Base-by-base conservation (phyloP, 2,113 vertebrate species). In the Brachirus orientalis region DNA sequence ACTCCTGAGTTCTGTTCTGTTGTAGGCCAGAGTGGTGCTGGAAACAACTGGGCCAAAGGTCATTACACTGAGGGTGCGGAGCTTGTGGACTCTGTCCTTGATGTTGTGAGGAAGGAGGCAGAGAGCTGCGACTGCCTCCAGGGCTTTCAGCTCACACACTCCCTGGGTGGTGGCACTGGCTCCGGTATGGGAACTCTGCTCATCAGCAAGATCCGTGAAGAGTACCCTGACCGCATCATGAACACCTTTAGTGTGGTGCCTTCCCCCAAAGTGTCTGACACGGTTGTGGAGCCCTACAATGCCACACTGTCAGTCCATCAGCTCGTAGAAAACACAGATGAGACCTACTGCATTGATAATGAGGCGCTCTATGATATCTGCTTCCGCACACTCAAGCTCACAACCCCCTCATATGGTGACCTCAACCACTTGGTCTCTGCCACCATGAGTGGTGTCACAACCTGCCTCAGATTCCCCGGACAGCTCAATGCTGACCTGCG, bases 141-240 rank as follows among this genome's bases (percentile, higher is more conserved):
- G 80, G 94, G 94, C 65, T 94, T 94, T 77, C 94, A 94, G 91
- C 93, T 94, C 60, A 94, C 94, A 17, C 94, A 94, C 87, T 94
- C 94, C 2, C 79, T 94, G 3, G 94, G 94, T 17, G 94, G 94
- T 0, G 94, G 94, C 8, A 94, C 94, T 0, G 94, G 94, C 22
- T 94, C 94, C 0, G 93, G 94, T 0, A 94, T 94, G 94, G 94
- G 94, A 37, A 94, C 94, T 3, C 86, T 94, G 47, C 91, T 94
- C 16, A 94, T 94, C 57, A 94, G 94, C 85, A 94, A 94, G 79
- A 94, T 94, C 79, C 90, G 93, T 0, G 93, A 94, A 75, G 93
- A 94, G 62, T 94, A 94, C 67, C 93, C 93, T 0, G 93, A 94
- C 83, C 93, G 93, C 11, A 94, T 94, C 74, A 94, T 94, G 93